Evolutionary conservation across 92 coral and sea anemone genomes (phyloP), one percentile per base, ranked within the genome.

Genomic region (Zoanthus sansibaricus): DNA sequence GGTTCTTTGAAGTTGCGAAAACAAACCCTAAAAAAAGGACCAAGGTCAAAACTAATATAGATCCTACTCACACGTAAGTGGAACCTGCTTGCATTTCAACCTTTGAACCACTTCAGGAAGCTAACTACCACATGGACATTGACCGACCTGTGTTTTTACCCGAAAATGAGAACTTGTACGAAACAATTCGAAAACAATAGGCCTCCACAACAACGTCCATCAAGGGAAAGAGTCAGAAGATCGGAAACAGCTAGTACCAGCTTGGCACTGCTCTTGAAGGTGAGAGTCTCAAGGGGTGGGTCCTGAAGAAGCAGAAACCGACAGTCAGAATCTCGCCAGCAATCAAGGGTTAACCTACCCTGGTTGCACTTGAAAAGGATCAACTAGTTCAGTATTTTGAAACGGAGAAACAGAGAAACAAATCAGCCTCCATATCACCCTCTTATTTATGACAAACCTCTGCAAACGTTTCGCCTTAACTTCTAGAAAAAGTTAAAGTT

Each of bases 121-220:
- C 93, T 8, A 87, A 90, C 59, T 88, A 86, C 13, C 90, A 90
- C 52, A 72, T 73, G 62, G 89, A 90, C 83, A 72, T 83, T 6
- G 92, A 89, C 1, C 86, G 59, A 3, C 92, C 86, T 58, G 74
- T 84, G 21, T 51, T 83, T 66, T 17, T 18, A 15, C 89, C 56
- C 14, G 75, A 71, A 47, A 76, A 77, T 9, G 92, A 89, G 80
- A 16, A 71, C 56, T 12, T 75, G 49, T 82, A 86, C 52, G 93
- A 86, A 52, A 84, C 85, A 11, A 78, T 78, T 9, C 78, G 78
- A 7, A 55, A 89, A 31, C 77, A 90, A 67, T 90, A 87, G 89
- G 89, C 90, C 31, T 59, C 83, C 16, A 55, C 74, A 71, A 74
- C 88, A 66, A 61, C 88, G 15, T 83, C 86, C 0, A 30, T 84